Percentiles rank a stretch among this genome's conserved stretches.
Evolutionary conservation across 1,140 invertebrate species (phyloP).

Genomic region (Lepidotrigona ventralis): DNA sequence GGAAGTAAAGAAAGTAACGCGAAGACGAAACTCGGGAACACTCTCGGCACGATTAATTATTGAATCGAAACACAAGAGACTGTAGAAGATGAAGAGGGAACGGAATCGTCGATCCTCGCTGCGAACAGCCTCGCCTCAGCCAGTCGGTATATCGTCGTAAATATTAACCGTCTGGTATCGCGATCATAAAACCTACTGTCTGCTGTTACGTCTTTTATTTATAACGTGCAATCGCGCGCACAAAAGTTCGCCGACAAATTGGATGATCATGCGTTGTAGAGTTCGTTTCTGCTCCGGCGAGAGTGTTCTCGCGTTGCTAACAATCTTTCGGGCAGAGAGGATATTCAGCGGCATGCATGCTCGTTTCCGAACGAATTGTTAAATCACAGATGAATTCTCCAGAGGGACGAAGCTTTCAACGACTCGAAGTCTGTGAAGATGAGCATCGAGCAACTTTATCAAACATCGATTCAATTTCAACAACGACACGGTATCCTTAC

Average conservation of each 20-base stretch:
- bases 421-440: no score
- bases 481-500: background rate
- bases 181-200: constrained; percentile 57
- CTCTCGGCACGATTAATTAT: background rate
- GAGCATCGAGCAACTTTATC: no score
- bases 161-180: constrained; percentile 46
- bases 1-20: background rate
- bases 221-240: constrained; percentile 51
- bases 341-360: no score
- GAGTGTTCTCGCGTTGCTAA: background rate
- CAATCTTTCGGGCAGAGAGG: constrained; percentile 27
- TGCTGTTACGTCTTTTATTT: constrained; percentile 51
- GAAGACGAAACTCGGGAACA: background rate
- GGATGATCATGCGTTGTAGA: constrained; percentile 44
- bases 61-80: background rate
- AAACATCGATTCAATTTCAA: no score
- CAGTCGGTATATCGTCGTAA: constrained; percentile 39
- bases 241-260: constrained; percentile 61
- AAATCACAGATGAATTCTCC: no score
- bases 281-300: constrained; percentile 21
- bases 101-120: no score
- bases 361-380: no score
- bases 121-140: background rate
- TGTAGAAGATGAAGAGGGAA: background rate
- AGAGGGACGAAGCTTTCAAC: no score